A percentile compares a stretch with the other conserved stretches of the same genome.
Evolutionary conservation across 2,797 vertebrate species (phyloP).

Genomic region (Prionace glauca): DNA sequence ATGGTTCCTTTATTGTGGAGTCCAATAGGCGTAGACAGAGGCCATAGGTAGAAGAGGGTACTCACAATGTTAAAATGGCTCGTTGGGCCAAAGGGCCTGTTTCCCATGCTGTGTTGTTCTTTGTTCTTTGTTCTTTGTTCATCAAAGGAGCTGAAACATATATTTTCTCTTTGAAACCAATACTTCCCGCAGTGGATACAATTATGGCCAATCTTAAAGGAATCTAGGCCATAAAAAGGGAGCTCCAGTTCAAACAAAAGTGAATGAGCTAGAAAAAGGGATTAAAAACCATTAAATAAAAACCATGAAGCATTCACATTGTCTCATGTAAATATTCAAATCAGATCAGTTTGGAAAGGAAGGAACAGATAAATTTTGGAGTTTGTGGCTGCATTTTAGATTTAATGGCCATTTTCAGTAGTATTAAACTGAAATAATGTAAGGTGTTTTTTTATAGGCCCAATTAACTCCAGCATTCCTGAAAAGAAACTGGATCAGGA

Average conservation of each 20-base stretch:
- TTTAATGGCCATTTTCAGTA: not conserved
- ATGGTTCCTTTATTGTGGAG: too few species aligned
- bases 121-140: not conserved
- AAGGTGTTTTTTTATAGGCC: not conserved
- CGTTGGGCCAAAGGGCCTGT: too few species aligned
- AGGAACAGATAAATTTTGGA: not conserved
- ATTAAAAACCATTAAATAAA: conserved; percentile 5
- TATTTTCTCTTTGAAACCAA: conserved; percentile 9
- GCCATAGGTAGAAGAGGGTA: too few species aligned
- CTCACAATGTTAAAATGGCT: too few species aligned
- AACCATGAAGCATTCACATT: not conserved
- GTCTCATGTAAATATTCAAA: conserved; percentile 7
- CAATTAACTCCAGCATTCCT: conserved; percentile 23
- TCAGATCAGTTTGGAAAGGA: not conserved
- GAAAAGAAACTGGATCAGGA: not conserved
- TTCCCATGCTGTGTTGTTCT: too few species aligned
- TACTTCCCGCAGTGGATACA: not conserved
- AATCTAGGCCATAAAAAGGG: not conserved
- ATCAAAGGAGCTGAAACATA: not conserved
- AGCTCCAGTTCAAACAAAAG: not conserved
- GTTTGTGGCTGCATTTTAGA: not conserved
- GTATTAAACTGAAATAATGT: not conserved
- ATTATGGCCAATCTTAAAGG: not conserved
- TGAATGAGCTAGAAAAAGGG: conserved; percentile 17
- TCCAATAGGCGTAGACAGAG: too few species aligned